Conservation (phyloP, 2,888 invertebrate genomes). For the Toxonevra muliebris region DNA sequence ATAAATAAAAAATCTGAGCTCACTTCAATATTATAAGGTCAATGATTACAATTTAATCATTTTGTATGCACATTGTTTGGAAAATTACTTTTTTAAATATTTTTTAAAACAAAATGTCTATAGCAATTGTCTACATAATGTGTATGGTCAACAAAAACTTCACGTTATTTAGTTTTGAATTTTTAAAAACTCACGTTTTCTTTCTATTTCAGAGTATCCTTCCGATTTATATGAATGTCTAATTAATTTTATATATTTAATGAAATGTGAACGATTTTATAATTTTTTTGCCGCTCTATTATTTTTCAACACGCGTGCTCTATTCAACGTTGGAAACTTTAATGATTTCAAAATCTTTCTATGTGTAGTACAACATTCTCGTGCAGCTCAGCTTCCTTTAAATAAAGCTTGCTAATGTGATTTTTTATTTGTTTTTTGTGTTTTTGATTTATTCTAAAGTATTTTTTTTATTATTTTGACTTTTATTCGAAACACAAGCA, state of each 20-base stretch:
- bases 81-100: no score
- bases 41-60: conserved; percentile 17
- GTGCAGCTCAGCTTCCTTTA: conserved; percentile 12
- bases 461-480: no score
- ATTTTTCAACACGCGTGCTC: conserved; percentile 13
- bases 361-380: neutral
- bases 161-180: neutral
- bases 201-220: neutral
- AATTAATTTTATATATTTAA: neutral
- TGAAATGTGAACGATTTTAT: neutral
- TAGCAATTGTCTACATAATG: no score
- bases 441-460: no score
- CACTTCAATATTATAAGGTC: conserved; percentile 15
- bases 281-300: neutral
- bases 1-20: no score
- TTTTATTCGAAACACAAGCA: no score
- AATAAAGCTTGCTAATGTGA: neutral
- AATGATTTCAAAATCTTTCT: conserved; percentile 27
- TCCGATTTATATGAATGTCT: neutral
- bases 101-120: no score
- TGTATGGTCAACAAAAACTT: no score
- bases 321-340: conserved; percentile 19
- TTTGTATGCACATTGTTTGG: neutral
- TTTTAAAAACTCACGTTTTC: conserved; percentile 1
- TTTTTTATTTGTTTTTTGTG: no score